Base-by-base conservation (phyloP, 1,140 invertebrate species). In the Cydia fagiglandana region DNA sequence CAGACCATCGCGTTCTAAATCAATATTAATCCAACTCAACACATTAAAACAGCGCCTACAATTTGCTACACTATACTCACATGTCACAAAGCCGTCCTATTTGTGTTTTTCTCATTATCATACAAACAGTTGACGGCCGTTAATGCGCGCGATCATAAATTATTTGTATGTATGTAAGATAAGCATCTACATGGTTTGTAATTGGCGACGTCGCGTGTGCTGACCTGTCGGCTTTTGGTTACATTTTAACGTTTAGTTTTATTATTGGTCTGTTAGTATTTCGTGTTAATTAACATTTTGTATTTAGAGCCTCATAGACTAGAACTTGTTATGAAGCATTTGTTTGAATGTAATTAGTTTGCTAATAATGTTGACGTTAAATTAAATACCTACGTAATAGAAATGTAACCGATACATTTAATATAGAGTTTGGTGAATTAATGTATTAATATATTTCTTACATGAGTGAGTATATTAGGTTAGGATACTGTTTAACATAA, bases 181-280 rank as follows among this genome's bases (percentile, higher is more conserved):
- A 70, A 38, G 66, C 4, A 70, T 70, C 66, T 70, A 70, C 66
- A 70, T 38, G 34, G 66, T n/a, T 6, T 4, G 66, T 70, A 70
- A 70, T 70, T 70, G 66, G 66, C 66, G 34, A n/a, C 66, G 10
- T 70, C 66, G 66, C 66, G 66, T 70, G 66, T 13, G 10, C 24
- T 9, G 61, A 28, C 64, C 66, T 70, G 66, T 70, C n/a, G 12
- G 20, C 34, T 61, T 10, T 20, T 61, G 56, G 56, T 61, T 61
- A 61, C n/a, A 24, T 24, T 61, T 24, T 24, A 61, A 61, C 56
- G 7, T 20, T 61, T 61, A 20, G 53, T 61, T 61, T 56, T 12
- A 61, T 61, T 61, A 61, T 24, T 61, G 20, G 56, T 17, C 5
- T n/a, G 4, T 61, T 61, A 61, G 20, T 9, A 9, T 61, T 61